A percentile compares a stretch with the other conserved stretches of the same genome.
phyloP scores from a whole-genome alignment of 2,888 invertebrate species.

The Horisme vitalbata region DNA sequence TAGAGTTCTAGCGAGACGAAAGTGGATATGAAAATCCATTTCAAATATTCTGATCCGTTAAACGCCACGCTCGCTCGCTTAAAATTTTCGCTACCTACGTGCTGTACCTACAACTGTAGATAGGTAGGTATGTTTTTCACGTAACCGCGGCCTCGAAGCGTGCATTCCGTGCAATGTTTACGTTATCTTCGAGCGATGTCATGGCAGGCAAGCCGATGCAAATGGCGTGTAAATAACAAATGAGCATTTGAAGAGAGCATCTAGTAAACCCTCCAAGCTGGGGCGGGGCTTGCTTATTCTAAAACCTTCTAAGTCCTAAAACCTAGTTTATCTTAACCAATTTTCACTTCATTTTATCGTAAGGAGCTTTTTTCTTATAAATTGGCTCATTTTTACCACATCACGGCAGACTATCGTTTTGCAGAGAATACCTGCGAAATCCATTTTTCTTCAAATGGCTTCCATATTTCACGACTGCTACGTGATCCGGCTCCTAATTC shows the following conservation, averaged over 20 bases:
- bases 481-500: constrained; percentile 53
- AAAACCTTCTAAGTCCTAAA: no score
- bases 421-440: constrained; percentile 30
- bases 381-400: constrained; percentile 14
- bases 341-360: no score
- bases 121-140: constrained; percentile 13
- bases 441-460: constrained; percentile 39
- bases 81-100: constrained; percentile 17
- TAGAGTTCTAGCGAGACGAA: constrained; percentile 3
- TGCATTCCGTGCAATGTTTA: constrained; percentile 27
- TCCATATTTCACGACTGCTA: constrained; percentile 53
- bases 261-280: constrained; percentile 19
- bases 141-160: constrained; percentile 3
- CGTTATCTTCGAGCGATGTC: constrained; percentile 38
- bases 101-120: no score
- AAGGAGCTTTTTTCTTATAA: background rate
- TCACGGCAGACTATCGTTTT: constrained; percentile 17
- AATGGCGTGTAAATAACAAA: constrained; percentile 74
- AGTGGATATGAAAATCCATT: constrained; percentile 24
- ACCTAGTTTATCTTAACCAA: no score
- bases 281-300: constrained; percentile 18
- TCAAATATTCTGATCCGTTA: constrained; percentile 26
- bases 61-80: constrained; percentile 11
- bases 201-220: constrained; percentile 45
- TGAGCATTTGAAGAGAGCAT: constrained; percentile 40